Base-by-base conservation (phyloP, 2,888 invertebrate genomes). In the Agrotis clavis region DNA sequence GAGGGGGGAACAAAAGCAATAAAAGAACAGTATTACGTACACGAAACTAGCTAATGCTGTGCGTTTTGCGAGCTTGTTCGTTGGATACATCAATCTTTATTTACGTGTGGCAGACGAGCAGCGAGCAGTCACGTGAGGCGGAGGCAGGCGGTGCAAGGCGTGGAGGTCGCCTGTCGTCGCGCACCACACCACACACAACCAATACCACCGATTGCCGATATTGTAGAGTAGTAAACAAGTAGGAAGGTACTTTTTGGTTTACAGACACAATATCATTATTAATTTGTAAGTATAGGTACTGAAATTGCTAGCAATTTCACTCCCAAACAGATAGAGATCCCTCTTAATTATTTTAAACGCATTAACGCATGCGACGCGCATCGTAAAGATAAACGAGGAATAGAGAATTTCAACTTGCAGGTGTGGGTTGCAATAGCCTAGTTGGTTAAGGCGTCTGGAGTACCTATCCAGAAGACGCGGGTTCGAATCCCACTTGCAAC, bases 81-180 rank as follows among this genome's bases (percentile, higher is more conserved):
- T 57, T 57, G 30, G 57, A 69, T 64, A 65, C 69, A 74, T 82
- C 66, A 74, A 75, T 82, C 70, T 61, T 71, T 79, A 70, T 75
- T 65, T 69, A 77, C 71, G 71, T 69, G 68, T 63, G 48, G 70
- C 54, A 25, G 60, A 63, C 54, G 30, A 68, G 48, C 68, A 63
- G 70, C 53, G 30, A 69, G 48, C 68, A 63, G 73, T 71, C 78
- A 79, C 63, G 74, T 68, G 72, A 74, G 67, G 64, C 74, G 57
- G 86, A 67, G 90, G 74, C 88, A 83, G 88, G 89, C 85, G 79
- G 89, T 87, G 87, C 91, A 84, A 88, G 90, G 88, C 88, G 68
- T 71, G 71, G 82, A 83, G 85, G 79, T 82, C 83, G 78, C 62
- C 25, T 63, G 41, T 11, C 41, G 41, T 9, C 59, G 50, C 67